Evolutionary conservation across 2,888 invertebrate species (phyloP).

Genomic region (Dione juno): DNA sequence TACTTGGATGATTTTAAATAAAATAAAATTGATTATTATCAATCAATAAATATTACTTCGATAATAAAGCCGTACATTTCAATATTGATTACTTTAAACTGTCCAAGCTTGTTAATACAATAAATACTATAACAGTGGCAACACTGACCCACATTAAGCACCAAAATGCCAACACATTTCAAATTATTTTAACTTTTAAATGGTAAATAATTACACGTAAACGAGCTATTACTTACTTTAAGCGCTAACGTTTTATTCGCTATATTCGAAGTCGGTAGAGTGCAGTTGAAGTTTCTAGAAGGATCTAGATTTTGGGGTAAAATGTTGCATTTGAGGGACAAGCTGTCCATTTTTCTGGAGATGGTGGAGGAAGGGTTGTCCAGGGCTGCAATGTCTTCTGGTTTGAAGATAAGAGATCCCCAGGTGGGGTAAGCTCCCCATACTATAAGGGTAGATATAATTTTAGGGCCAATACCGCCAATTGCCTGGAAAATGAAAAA

Average conservation of each 20-base stretch:
- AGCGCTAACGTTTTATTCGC: slow-evolving; percentile 44
- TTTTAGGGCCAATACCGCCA: slow-evolving; percentile 90
- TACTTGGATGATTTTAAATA: slow-evolving; percentile 18
- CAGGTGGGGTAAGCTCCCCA: slow-evolving; percentile 89
- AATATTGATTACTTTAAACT: not conserved
- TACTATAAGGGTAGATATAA: slow-evolving; percentile 88
- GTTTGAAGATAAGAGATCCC: slow-evolving; percentile 86
- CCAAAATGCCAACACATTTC: slow-evolving; percentile 8
- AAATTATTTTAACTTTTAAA: slow-evolving; percentile 40
- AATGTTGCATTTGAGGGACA: slow-evolving; percentile 54
- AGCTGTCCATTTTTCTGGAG: slow-evolving; percentile 38
- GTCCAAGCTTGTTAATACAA: slow-evolving; percentile 27
- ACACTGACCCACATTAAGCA: slow-evolving; percentile 21
- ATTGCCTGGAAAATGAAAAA: slow-evolving; percentile 79
- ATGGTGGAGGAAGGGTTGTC: slow-evolving; percentile 32
- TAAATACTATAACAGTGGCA: slow-evolving; percentile 31
- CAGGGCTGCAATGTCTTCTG: slow-evolving; percentile 46
- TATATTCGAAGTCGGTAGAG: slow-evolving; percentile 44
- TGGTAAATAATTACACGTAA: slow-evolving; percentile 59
- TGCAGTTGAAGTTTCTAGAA: slow-evolving; percentile 55
- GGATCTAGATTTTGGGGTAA: slow-evolving; percentile 46
- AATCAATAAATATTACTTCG: slow-evolving; percentile 13
- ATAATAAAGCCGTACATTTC: not conserved
- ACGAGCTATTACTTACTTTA: slow-evolving; percentile 51
- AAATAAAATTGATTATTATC: not conserved